These are phyloP conservation scores for human DNA, from an alignment of 2,113 vertebrate species.

Conservation along the genomic window DNA sequence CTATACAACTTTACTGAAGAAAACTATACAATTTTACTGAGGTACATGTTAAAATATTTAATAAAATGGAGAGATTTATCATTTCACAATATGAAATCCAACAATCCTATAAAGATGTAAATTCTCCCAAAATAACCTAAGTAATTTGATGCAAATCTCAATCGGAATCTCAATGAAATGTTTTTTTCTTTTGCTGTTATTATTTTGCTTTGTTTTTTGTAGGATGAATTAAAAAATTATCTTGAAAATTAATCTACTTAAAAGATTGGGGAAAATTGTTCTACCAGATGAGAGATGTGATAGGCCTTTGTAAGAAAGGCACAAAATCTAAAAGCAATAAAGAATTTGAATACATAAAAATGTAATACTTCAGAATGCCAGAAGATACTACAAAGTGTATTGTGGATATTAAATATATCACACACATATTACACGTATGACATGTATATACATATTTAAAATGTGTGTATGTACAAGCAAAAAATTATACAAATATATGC, in stretches of 20 bases:
- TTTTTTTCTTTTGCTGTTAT: not conserved
- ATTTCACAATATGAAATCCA: conserved; percentile 30
- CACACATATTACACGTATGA: not conserved
- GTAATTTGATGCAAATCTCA: not conserved
- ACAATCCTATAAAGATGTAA: conserved; percentile 13
- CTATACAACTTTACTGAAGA: not conserved
- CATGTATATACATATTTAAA: not conserved
- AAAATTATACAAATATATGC: conserved; percentile 11
- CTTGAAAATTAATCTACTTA: not conserved
- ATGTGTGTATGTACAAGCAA: not conserved
- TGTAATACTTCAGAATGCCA: conserved; percentile 23
- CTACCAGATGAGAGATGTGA: not conserved
- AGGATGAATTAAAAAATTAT: not conserved
- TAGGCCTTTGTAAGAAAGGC: conserved; percentile 8
- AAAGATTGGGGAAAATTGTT: not conserved
- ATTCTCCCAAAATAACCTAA: conserved; percentile 17
- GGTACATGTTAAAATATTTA: not conserved
- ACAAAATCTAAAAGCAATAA: conserved; percentile 12
- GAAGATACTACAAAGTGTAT: not conserved
- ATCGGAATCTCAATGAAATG: conserved; percentile 24
- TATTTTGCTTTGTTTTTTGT: not conserved
- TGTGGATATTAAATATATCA: not conserved
- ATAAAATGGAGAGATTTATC: not conserved
- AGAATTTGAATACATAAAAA: conserved; percentile 35
- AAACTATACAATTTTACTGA: not conserved